Conservation (phyloP, 2,888 invertebrate species). For the Acronicta psi region DNA sequence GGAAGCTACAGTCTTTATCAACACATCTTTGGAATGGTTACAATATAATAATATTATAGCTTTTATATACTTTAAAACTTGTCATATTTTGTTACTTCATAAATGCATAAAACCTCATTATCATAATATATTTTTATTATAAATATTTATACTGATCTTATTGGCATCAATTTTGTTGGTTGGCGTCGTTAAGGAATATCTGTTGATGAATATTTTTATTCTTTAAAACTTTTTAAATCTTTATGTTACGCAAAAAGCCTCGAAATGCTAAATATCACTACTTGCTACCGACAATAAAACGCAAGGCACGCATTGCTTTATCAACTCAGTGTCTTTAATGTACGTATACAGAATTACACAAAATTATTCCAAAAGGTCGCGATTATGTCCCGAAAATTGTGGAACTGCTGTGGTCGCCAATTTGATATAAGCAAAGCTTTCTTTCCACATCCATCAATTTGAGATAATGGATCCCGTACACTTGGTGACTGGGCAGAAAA, state of each 20-base stretch:
- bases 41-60: conserved; percentile 59
- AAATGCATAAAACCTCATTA: conserved; percentile 51
- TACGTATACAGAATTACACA: not conserved
- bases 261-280: conserved; percentile 75
- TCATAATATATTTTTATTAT: conserved; percentile 31
- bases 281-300: conserved; percentile 58
- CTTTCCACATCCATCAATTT: too few relatives aligned
- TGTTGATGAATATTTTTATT: conserved; percentile 48
- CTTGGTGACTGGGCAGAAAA: too few relatives aligned
- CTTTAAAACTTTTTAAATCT: conserved; percentile 66
- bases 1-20: conserved; percentile 69
- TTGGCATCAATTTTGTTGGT: conserved; percentile 74
- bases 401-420: too few relatives aligned
- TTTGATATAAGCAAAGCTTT: too few relatives aligned
- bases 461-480: too few relatives aligned
- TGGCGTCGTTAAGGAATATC: conserved; percentile 72
- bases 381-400: too few relatives aligned
- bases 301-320: conserved; percentile 29
- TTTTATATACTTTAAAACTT: conserved; percentile 46
- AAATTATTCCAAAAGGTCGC: too few relatives aligned
- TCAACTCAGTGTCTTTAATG: conserved; percentile 5
- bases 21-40: conserved; percentile 85
- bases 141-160: conserved; percentile 54
- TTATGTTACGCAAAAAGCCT: conserved; percentile 76
- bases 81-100: conserved; percentile 55